These are phyloP conservation scores for Arenaria interpres DNA, from an alignment of 2,113 vertebrate species.

Conservation along the genomic window DNA sequence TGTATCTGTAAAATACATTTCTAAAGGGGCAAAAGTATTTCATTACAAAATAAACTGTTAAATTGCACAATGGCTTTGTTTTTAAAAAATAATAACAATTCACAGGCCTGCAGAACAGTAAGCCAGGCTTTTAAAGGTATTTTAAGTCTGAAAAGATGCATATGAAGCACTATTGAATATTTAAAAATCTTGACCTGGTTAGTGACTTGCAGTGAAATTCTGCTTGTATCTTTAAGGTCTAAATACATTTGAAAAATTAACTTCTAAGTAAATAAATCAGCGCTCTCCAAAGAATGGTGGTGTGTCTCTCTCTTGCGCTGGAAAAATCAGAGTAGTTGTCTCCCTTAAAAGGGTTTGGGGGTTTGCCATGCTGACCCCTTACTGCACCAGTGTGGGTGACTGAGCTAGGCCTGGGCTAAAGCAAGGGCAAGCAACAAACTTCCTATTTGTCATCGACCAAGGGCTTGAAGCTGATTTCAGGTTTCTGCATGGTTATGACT, in stretches of 20 bases:
- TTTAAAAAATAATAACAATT: neutral
- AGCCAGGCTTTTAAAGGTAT: neutral
- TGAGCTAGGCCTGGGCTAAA: neutral
- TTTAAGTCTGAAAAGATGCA: neutral
- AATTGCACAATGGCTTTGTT: neutral
- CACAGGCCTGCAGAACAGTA: neutral
- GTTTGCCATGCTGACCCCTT: neutral
- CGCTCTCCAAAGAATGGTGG: neutral
- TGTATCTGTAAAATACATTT: neutral
- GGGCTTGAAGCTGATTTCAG: neutral
- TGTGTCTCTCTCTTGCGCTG: neutral
- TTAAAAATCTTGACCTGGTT: neutral
- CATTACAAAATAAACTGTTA: neutral
- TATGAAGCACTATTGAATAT: neutral
- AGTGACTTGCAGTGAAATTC: neutral
- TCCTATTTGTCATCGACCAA: neutral
- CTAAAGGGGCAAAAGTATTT: neutral
- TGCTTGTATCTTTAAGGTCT: neutral
- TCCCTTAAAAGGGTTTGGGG: neutral
- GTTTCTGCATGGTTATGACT: neutral
- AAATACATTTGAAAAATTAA: neutral
- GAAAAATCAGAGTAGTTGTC: neutral
- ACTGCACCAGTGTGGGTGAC: neutral
- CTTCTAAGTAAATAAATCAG: neutral
- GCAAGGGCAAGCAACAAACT: neutral